Evolutionary conservation across 2,113 vertebrate species (phyloP).

Genomic region (Tylochromis polylepis): DNA sequence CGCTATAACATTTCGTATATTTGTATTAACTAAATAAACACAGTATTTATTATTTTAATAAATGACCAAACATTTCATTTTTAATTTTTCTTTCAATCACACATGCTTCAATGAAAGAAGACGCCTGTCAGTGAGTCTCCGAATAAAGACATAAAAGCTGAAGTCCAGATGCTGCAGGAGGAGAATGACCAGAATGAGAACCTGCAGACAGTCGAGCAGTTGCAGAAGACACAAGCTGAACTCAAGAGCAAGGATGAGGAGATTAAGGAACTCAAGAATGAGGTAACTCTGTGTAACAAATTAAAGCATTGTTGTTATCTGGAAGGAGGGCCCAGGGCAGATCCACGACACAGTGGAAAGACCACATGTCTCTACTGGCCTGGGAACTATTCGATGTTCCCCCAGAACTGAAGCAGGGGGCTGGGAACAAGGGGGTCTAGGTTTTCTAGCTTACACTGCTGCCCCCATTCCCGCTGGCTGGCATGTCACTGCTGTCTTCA

Average conservation of each 20-base stretch:
- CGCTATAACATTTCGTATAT: not conserved
- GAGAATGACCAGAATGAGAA: not conserved
- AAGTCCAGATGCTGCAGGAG: not conserved
- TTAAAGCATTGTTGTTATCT: not conserved
- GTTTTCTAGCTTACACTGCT: not conserved
- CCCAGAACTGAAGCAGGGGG: not conserved
- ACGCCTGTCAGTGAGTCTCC: not conserved
- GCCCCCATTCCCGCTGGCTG: not conserved
- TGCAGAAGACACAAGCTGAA: not conserved
- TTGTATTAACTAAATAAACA: not conserved
- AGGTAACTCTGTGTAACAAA: not conserved
- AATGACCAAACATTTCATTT: not conserved
- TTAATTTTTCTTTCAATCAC: too few relatives aligned
- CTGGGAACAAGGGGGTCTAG: not conserved
- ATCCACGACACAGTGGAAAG: not conserved
- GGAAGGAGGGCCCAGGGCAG: not conserved
- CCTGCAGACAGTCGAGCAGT: not conserved
- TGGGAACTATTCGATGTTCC: not conserved
- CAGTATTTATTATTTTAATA: too few relatives aligned
- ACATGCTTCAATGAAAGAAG: not conserved
- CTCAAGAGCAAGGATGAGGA: not conserved
- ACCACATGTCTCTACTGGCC: not conserved
- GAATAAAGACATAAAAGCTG: not conserved
- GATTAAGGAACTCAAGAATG: not conserved
- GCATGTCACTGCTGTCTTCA: not conserved